Evolutionary conservation across 1,140 invertebrate species (phyloP).

Genomic region (Triops cancriformis): DNA sequence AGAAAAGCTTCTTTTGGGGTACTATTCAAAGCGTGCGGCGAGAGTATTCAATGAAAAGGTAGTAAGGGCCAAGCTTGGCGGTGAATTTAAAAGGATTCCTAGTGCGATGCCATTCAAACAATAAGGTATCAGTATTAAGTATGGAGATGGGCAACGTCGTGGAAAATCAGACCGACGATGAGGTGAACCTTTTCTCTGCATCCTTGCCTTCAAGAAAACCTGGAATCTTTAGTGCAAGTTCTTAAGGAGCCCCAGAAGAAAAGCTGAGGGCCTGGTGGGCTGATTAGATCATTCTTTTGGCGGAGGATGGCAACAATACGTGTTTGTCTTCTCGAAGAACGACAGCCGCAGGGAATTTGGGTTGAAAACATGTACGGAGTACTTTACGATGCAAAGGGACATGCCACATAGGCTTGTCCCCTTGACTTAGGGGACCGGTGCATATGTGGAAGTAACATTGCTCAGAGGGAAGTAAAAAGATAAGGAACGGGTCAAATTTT

Average conservation of each 20-base stretch:
- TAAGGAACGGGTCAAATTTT: conserved; percentile 1
- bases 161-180: background rate
- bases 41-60: background rate
- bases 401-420: too few relatives aligned
- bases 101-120: background rate
- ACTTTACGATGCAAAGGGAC: too few relatives aligned
- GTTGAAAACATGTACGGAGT: too few relatives aligned
- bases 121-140: background rate
- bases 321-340: background rate
- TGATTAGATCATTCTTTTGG: background rate
- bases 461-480: background rate
- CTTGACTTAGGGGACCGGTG: too few relatives aligned
- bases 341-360: background rate
- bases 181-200: background rate
- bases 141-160: background rate
- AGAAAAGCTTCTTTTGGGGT: background rate
- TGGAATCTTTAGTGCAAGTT: background rate
- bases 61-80: background rate
- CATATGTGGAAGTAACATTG: too few relatives aligned
- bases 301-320: background rate
- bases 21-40: background rate
- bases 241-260: background rate
- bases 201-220: background rate
- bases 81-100: background rate
- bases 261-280: background rate